Evolutionary conservation across 2,113 vertebrate species (phyloP), one percentile per base, ranked within the genome.

Genomic region (Phainopepla nitens): DNA sequence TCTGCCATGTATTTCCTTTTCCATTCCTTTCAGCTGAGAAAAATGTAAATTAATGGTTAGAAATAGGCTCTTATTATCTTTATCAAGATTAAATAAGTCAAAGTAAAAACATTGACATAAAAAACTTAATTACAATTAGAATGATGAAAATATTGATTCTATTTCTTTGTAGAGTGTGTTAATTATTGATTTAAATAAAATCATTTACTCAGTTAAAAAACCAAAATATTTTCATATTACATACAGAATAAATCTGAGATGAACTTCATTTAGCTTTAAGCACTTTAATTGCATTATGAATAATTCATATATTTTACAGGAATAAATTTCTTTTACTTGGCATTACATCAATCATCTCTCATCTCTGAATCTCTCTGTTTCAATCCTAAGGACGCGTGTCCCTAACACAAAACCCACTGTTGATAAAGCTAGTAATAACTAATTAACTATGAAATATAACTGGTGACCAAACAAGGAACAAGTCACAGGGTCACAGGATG

Each of bases 1-100:
- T 95, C 81, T 95, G 92, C 80, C 57, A 95, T 91, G 75, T 84
- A 87, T 84, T 94, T 96, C 13, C 4, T 83, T 94, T 93, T 68
- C 7, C 45, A 85, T 90, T 81, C 14, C 72, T 92, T 96, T 64
- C 82, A 89, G 49, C 68, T 77, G 49, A 94, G 21, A 81, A 80
- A 90, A 94, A 85, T 93, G 62, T 28, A 92, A 96, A 90, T 60
- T 80, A 95, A 88, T 72, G 72, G 49, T 71, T 96, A 81, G 84
- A 97, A 97, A 93, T 93, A 25, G 36, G 50, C 2, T 82, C 4
- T 19, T 86, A 61, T 84, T 84, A 70, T 61, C 16, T 61, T 93
- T 84, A 95, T 21, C 53, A 88, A 88, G 82, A 92, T 75, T 79
- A 89, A 97, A 94, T 81, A 64, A 80, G 45, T 78, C 73, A 80